Evolutionary conservation across 2,797 vertebrate genomes (phyloP).

Genomic region (Muraenolepis orangiensis): DNA sequence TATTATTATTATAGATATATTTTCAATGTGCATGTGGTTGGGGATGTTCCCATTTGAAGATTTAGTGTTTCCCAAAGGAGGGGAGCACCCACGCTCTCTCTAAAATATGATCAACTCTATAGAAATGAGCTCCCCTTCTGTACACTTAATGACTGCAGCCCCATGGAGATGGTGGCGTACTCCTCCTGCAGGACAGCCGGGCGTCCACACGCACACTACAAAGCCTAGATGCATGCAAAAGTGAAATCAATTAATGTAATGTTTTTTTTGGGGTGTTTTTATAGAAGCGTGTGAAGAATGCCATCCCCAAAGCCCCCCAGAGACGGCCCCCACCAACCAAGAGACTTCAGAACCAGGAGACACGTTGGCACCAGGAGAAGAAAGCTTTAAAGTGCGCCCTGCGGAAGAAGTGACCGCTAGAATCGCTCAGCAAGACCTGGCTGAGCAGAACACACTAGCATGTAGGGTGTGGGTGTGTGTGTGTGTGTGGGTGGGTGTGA

Average conservation of each 20-base stretch:
- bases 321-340: neutral
- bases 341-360: neutral
- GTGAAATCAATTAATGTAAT: neutral
- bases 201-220: neutral
- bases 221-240: neutral
- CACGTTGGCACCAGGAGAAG: neutral
- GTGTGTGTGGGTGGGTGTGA: neutral
- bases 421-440: constrained; percentile 83
- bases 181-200: neutral
- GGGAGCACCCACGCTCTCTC: too few relatives aligned
- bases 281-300: constrained; percentile 64
- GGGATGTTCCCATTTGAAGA: too few relatives aligned
- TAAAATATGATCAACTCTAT: too few relatives aligned
- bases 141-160: too few relatives aligned
- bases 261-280: constrained; percentile 26
- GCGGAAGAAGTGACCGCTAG: constrained; percentile 85
- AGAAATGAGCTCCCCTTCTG: too few relatives aligned
- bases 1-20: too few relatives aligned
- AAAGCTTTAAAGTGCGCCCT: constrained; percentile 78
- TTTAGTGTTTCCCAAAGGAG: too few relatives aligned
- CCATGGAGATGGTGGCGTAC: too few relatives aligned
- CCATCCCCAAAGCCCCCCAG: constrained; percentile 28
- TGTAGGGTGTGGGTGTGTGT: constrained; percentile 69
- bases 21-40: too few relatives aligned
- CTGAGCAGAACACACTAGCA: constrained; percentile 76